Evolutionary conservation across 2,113 vertebrate species (phyloP).

Genomic region (Thermophis baileyi): DNA sequence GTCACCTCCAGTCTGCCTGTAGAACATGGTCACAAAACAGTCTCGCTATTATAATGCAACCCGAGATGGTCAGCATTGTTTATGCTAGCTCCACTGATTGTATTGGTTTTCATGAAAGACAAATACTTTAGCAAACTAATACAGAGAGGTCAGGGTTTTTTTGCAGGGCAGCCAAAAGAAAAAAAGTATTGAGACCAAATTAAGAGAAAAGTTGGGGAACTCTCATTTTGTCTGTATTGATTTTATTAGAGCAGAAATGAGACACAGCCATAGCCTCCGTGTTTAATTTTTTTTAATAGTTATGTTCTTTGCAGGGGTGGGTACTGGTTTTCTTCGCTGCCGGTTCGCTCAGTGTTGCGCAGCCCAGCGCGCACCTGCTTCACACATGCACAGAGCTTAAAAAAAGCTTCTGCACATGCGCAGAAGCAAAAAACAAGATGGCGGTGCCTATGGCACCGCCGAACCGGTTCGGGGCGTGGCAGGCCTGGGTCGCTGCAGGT

Average conservation of each 20-base stretch:
- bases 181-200: background rate
- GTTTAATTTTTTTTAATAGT: too few relatives aligned
- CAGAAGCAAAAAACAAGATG: too few relatives aligned
- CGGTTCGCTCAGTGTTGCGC: too few relatives aligned
- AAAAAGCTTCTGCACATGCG: too few relatives aligned
- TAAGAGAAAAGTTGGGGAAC: constrained; percentile 19
- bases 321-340: too few relatives aligned
- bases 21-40: constrained; percentile 69
- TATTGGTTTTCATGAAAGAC: constrained; percentile 49
- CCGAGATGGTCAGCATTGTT: constrained; percentile 45
- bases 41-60: constrained; percentile 54
- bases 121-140: constrained; percentile 46
- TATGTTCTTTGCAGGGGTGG: too few relatives aligned
- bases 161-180: background rate
- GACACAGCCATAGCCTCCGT: background rate
- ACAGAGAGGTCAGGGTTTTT: constrained; percentile 45
- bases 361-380: too few relatives aligned
- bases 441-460: too few relatives aligned
- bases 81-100: constrained; percentile 48
- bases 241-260: background rate
- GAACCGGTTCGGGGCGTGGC: too few relatives aligned
- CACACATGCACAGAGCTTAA: too few relatives aligned
- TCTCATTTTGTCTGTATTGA: background rate
- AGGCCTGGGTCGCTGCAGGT: too few relatives aligned
- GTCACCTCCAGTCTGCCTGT: constrained; percentile 74